phyloP scores from a whole-genome alignment of 2,888 invertebrate genomes.

The Diplazon laetatorius region DNA sequence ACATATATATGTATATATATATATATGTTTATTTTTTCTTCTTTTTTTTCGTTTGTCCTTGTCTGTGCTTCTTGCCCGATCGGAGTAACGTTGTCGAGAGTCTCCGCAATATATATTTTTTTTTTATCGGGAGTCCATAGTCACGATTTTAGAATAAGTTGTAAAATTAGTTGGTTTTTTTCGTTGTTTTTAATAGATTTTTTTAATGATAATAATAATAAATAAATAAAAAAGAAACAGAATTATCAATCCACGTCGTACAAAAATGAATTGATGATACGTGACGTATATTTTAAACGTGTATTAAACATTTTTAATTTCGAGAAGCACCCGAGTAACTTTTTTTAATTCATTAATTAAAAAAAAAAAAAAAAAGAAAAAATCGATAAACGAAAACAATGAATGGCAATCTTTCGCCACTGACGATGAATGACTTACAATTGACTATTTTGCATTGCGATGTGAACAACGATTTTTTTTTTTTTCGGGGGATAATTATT shows the following conservation, averaged over 20 bases:
- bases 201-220: not conserved
- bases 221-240: not conserved
- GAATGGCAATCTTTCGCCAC: not conserved
- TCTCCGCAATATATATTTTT: slow-evolving; percentile 31
- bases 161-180: no score
- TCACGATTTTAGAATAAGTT: slow-evolving; percentile 27
- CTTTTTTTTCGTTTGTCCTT: slow-evolving; percentile 41
- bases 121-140: slow-evolving; percentile 23
- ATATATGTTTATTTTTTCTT: slow-evolving; percentile 38
- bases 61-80: no score
- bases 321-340: slow-evolving; percentile 31
- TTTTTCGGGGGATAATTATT: no score
- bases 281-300: slow-evolving; percentile 51
- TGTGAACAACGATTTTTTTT: no score
- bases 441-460: slow-evolving; percentile 19
- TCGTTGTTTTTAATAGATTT: no score
- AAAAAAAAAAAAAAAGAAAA: no score
- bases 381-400: no score
- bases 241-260: slow-evolving; percentile 47
- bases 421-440: not conserved
- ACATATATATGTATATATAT: slow-evolving; percentile 12
- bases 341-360: no score
- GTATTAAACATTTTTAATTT: slow-evolving; percentile 39
- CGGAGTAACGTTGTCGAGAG: slow-evolving; percentile 28
- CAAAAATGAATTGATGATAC: slow-evolving; percentile 34